Evolutionary conservation across 2,113 vertebrate genomes (phyloP).

Genomic region (Pomatostomus ruficeps): DNA sequence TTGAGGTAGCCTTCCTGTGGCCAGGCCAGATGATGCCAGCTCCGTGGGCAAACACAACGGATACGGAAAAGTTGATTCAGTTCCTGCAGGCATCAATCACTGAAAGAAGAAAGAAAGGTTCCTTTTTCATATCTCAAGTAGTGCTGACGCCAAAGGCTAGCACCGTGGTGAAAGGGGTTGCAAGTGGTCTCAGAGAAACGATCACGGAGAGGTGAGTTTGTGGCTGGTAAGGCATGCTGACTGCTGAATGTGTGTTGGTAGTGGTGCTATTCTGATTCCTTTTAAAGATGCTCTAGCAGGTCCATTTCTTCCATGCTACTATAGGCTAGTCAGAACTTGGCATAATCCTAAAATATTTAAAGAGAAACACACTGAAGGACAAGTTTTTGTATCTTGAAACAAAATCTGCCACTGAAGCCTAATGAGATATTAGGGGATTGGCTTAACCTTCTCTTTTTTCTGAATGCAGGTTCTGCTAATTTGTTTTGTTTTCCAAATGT

Average conservation of each 20-base stretch:
- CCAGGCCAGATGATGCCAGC: constrained; percentile 98
- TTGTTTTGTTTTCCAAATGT: background rate
- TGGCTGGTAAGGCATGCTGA: background rate
- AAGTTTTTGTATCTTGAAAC: background rate
- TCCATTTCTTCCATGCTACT: background rate
- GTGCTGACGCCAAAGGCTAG: constrained; percentile 97
- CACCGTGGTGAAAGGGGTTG: constrained; percentile 94
- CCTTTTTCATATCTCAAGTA: constrained; percentile 97
- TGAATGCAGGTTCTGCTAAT: background rate
- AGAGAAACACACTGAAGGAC: background rate
- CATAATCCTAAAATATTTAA: background rate
- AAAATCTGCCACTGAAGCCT: background rate
- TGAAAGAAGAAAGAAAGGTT: constrained; percentile 93
- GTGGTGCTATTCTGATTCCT: background rate
- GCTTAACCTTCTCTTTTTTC: background rate
- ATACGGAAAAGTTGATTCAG: constrained; percentile 93
- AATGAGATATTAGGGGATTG: background rate
- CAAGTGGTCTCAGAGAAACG: constrained; percentile 95
- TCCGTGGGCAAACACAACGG: constrained; percentile 96
- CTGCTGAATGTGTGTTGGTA: background rate
- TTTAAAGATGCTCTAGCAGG: background rate
- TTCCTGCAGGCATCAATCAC: constrained; percentile 92
- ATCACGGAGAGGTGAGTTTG: constrained; percentile 90
- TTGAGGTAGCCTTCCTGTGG: constrained; percentile 95
- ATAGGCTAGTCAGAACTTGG: background rate